Base-by-base conservation (phyloP, 2,888 invertebrate genomes). In the Lomographa bimaculata region DNA sequence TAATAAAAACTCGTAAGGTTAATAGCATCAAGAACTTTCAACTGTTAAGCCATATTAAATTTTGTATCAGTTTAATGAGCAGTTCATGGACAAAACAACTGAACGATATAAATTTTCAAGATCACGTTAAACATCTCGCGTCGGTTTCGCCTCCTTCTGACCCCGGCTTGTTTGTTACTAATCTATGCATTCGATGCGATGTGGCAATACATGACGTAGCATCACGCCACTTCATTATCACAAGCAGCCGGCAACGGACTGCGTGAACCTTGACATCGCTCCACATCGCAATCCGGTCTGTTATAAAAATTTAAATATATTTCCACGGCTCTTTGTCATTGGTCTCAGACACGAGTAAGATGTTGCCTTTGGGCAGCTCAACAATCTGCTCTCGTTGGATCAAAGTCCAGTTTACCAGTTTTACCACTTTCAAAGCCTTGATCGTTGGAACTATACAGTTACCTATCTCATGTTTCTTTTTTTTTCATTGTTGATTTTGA, bases 211-310 rank as follows among this genome's bases (percentile, higher is more conserved):
- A 28, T 62, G 60, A 71, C 79, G 79, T 74, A 72, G 79, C 70
- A 83, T 85, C 86, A 72, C 85, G 83, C 85, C 86, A 86, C 82
- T 60, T 57, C 57, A 64, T 74, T 84, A 82, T 83, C 81, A 60
- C 54, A 52, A 58, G 50, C 64, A n/a, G 62, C 51, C 46, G 47
- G 46, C 50, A 46, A 42, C 46, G 61, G 46, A 52, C 12, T 44
- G 46, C 40, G 41, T 78, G 79, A 81, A 76, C 79, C 78, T 79
- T 80, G 79, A 75, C 77, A 73, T 56, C 62, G 50, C 49, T 55
- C 56, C 40, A 53, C 47, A 46, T 38, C 47, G 33, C 48, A 35
- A 53, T 62, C 54, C 57, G 43, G 44, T 46, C 55, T 14, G 7
- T 36, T 46, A 40, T 19, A 33, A 34, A 16, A 19, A 16, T 16